These are phyloP conservation scores for Myiozetetes cayanensis DNA, from an alignment of 2,113 vertebrate genomes.

Conservation along the genomic window DNA sequence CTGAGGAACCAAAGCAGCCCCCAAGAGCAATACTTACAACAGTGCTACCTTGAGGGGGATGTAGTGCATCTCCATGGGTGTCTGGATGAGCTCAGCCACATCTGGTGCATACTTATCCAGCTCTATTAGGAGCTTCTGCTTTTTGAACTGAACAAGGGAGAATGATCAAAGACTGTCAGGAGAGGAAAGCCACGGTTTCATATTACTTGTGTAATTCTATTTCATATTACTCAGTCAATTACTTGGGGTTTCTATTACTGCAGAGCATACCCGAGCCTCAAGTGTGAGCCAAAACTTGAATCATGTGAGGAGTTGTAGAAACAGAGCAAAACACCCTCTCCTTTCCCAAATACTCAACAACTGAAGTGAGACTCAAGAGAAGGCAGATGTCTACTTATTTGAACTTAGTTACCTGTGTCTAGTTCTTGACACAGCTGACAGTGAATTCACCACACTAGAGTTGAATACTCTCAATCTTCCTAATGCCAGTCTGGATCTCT, in stretches of 20 bases:
- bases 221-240: background rate
- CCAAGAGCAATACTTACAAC: slow-evolving; percentile 83
- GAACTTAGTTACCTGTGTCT: background rate
- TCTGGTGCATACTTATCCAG: slow-evolving; percentile 88
- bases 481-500: background rate
- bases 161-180: background rate
- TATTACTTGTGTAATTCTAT: background rate
- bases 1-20: background rate
- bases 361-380: background rate
- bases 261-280: background rate
- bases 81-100: slow-evolving; percentile 89
- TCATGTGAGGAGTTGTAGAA: background rate
- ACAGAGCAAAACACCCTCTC: background rate
- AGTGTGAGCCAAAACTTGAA: background rate
- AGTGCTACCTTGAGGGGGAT: slow-evolving; percentile 95
- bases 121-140: slow-evolving; percentile 91
- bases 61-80: slow-evolving; percentile 91
- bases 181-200: background rate
- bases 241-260: background rate
- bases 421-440: background rate
- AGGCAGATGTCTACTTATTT: background rate
- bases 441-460: background rate
- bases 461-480: background rate
- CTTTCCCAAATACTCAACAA: background rate
- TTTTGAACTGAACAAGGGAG: slow-evolving; percentile 84